A percentile compares a stretch with the other conserved stretches of the same genome.
These are phyloP conservation scores for Sphyrna mokarran DNA, from an alignment of 2,113 vertebrate species.

Conservation along the genomic window DNA sequence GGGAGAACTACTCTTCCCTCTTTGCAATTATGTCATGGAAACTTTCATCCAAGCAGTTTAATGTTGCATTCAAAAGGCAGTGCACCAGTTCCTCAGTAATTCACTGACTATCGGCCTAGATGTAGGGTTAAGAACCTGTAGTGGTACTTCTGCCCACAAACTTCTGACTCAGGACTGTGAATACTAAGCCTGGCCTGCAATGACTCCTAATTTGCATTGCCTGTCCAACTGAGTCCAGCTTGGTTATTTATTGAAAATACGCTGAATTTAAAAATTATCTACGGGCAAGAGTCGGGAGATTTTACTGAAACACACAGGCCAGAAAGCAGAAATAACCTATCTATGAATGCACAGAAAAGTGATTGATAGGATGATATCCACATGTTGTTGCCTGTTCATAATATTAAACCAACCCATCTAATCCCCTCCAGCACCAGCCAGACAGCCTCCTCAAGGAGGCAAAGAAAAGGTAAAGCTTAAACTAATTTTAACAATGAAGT, in stretches of 20 bases:
- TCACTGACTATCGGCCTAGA: neutral
- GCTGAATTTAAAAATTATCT: too few species aligned
- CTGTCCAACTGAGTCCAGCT: too few species aligned
- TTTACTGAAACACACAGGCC: too few species aligned
- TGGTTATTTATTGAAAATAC: too few species aligned
- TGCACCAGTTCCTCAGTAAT: too few species aligned
- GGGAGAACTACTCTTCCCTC: neutral
- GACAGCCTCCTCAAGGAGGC: neutral
- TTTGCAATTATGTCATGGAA: neutral
- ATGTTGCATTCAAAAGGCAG: too few species aligned
- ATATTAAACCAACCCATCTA: neutral
- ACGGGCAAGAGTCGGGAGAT: too few species aligned
- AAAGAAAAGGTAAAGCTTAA: neutral
- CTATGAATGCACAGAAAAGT: neutral
- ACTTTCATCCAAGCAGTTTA: neutral
- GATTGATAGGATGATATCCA: neutral
- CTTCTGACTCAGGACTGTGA: too few species aligned
- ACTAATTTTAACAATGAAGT: neutral
- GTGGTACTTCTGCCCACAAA: neutral
- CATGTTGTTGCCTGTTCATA: neutral
- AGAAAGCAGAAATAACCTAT: neutral
- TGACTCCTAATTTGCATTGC: too few species aligned
- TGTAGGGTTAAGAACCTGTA: neutral
- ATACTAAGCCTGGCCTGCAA: too few species aligned
- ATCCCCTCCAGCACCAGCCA: neutral